A percentile compares a stretch with the other conserved stretches of the same genome.
phyloP scores from a whole-genome alignment of 2,113 vertebrate genomes.

The Zosterops pallidus region DNA sequence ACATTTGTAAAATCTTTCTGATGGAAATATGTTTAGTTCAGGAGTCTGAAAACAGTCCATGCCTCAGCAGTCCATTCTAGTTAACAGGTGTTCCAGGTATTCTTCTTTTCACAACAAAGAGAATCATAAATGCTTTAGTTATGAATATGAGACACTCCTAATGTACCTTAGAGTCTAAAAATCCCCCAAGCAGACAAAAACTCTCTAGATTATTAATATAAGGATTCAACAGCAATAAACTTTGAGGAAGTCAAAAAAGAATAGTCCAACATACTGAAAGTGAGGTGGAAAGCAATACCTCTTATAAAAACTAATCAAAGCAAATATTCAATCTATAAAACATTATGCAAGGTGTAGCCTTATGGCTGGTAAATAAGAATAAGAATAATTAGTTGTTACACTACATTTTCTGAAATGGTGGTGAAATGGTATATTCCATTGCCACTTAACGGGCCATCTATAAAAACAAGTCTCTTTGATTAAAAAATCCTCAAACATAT shows the following conservation, averaged over 20 bases:
- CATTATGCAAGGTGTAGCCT: background rate
- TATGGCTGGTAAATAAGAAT: background rate
- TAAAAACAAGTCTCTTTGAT: background rate
- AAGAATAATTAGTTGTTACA: background rate
- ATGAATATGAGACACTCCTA: background rate
- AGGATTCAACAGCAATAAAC: background rate
- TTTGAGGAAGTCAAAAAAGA: background rate
- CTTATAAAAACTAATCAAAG: background rate
- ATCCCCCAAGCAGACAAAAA: accelerated
- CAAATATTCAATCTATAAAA: background rate
- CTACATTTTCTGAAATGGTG: background rate
- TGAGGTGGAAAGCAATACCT: background rate
- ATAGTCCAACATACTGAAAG: background rate
- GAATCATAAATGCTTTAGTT: background rate
- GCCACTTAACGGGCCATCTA: background rate
- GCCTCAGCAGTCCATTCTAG: background rate
- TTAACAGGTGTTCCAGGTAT: background rate
- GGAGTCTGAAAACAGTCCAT: background rate
- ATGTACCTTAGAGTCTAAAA: background rate
- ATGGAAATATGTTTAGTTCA: background rate
- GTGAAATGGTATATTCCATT: background rate
- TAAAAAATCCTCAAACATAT: background rate
- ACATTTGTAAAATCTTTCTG: background rate
- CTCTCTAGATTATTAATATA: background rate
- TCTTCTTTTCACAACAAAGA: background rate